These are phyloP conservation scores for Vidua macroura DNA, from an alignment of 2,113 vertebrate species.

Conservation along the genomic window DNA sequence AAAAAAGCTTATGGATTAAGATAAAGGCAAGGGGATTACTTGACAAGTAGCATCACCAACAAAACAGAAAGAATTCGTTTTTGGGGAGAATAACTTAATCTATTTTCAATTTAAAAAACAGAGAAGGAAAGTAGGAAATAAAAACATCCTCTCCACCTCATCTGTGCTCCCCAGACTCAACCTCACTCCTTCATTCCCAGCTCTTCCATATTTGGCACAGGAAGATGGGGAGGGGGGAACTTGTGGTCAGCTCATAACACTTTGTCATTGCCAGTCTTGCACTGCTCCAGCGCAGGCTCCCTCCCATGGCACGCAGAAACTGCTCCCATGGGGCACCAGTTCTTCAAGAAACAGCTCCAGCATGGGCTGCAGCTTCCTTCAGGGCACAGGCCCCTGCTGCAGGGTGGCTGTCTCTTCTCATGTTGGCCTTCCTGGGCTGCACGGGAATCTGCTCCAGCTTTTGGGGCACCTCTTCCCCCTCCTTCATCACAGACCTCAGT, in stretches of 20 bases:
- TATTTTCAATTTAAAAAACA: neutral
- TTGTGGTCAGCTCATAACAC: neutral
- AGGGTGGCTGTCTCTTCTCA: accelerated
- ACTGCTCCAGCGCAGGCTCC: neutral
- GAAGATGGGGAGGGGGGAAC: accelerated
- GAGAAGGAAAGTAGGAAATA: neutral
- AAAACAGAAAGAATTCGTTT: neutral
- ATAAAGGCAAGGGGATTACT: neutral
- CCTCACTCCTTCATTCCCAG: neutral
- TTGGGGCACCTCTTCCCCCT: neutral
- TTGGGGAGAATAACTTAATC: neutral
- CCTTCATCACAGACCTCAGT: neutral
- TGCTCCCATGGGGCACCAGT: too few species aligned
- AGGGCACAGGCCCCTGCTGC: neutral
- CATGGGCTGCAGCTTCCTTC: neutral
- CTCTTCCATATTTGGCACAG: accelerated
- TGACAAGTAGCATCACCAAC: neutral
- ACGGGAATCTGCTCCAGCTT: neutral
- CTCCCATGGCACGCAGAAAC: neutral
- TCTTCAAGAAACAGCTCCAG: neutral
- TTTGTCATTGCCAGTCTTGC: neutral
- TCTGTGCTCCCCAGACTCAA: neutral
- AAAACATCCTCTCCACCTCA: neutral
- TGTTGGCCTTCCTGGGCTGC: neutral
- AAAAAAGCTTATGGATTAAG: neutral